Percentiles rank a stretch among this genome's conserved stretches.
Evolutionary conservation across 1,140 invertebrate species (phyloP).

Genomic region (Cyclina sinensis): DNA sequence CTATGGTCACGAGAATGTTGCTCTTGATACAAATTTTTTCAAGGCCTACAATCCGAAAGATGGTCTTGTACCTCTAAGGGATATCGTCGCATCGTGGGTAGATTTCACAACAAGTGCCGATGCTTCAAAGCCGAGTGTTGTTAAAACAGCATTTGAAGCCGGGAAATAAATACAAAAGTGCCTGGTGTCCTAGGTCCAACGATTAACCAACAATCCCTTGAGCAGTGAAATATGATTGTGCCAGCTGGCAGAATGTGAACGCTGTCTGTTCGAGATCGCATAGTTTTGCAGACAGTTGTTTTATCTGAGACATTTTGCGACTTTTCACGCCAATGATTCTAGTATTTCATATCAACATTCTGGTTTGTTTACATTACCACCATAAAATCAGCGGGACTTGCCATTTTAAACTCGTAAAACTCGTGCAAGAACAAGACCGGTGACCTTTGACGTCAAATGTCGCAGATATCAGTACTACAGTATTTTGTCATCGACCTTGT

Average conservation of each 20-base stretch:
- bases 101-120: constrained; percentile 60
- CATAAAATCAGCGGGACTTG: neutral
- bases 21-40: constrained; percentile 66
- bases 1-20: constrained; percentile 74
- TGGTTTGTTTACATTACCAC: no score
- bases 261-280: neutral
- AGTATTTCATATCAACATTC: neutral
- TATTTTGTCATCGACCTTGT: constrained; percentile 21
- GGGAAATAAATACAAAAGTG: neutral
- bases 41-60: constrained; percentile 56
- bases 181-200: neutral
- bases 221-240: neutral
- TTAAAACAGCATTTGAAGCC: constrained; percentile 66
- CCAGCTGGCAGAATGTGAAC: neutral
- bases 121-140: constrained; percentile 43
- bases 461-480: neutral
- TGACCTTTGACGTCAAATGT: constrained; percentile 12
- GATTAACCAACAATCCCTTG: neutral
- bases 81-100: constrained; percentile 69
- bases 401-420: neutral
- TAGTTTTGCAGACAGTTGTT: neutral
- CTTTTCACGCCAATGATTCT: neutral
- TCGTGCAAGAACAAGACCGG: neutral
- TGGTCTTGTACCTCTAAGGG: constrained; percentile 60
- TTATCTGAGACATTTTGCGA: neutral